phyloP scores from a whole-genome alignment of 2,797 vertebrate species.

The Acanthurus tractus region DNA sequence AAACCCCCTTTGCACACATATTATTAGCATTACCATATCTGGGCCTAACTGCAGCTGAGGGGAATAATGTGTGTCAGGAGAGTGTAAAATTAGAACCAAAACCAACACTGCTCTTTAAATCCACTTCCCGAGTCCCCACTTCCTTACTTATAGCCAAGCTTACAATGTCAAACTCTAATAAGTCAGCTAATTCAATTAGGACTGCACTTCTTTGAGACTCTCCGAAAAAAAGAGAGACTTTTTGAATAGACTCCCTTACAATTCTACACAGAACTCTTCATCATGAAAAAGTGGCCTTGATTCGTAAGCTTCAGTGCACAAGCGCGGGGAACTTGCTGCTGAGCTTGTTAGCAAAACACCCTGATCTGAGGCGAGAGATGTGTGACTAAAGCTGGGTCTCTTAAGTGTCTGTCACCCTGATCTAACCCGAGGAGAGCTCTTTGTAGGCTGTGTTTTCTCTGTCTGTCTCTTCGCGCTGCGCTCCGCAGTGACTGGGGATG shows the following conservation, averaged over 20 bases:
- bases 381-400: conserved; percentile 80
- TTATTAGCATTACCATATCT: conserved; percentile 77
- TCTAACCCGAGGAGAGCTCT: conserved; percentile 79
- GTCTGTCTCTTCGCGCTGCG: conserved; percentile 48
- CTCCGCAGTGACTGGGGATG: conserved; percentile 69
- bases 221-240: conserved; percentile 61
- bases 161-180: conserved; percentile 79
- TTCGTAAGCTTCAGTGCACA: conserved; percentile 63
- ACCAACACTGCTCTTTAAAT: conserved; percentile 75
- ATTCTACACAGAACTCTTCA: conserved; percentile 72
- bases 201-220: conserved; percentile 64
- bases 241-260: conserved; percentile 69
- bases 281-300: conserved; percentile 71
- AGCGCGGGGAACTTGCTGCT: conserved; percentile 58
- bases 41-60: conserved; percentile 75
- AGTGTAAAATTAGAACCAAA: conserved; percentile 82
- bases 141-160: conserved; percentile 72
- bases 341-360: conserved; percentile 85
- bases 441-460: conserved; percentile 73
- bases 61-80: conserved; percentile 79
- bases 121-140: conserved; percentile 69
- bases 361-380: conserved; percentile 79
- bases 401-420: conserved; percentile 84
- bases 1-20: conserved; percentile 60
- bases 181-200: conserved; percentile 83